Evolutionary conservation across 2,797 vertebrate genomes (phyloP), one percentile per base, ranked within the genome.

Genomic region (Oreochromis grahami): DNA sequence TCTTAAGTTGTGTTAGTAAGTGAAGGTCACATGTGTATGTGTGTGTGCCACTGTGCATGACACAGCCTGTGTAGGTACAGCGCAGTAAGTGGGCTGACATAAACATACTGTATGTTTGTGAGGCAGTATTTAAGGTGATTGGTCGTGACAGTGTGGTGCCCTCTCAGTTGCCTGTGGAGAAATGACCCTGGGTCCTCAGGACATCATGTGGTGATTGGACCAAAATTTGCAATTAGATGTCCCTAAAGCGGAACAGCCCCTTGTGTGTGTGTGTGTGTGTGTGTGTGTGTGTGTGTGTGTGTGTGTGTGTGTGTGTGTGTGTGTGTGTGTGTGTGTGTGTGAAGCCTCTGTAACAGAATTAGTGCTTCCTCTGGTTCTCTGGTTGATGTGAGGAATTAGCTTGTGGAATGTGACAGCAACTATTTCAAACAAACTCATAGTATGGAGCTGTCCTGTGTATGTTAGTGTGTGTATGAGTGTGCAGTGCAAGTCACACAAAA

Each of bases 321-420:
- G 58, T 43, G 74, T 12, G 79, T 48, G 79, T 19, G n/a, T 48
- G 52, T 53, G 81, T 55, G 70, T 84, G n/a, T 43, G 48, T 81
- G 74, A 45, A 74, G 70, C 56, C 78, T 58, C 70, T 81, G 79
- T 63, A 77, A 70, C 63, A 83, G 63, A 90, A 82, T 88, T 87
- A 60, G 81, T 82, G 84, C 84, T 86, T 89, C 85, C 89, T 90
- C 72, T 88, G 78, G 70, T 86, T 86, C 84, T 85, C 79, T 58
- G 74, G 70, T 81, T 76, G 87, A 93, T 78, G 88, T 87, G 81
- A 90, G 65, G 80, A 92, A 79, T 94, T 89, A 87, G 79, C 38
- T 84, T 82, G 89, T 93, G 94, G 94, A 94, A 94, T 94, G 94
- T 94, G 94, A 92, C 92, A 91, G 91, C 81, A 88, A 87, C 86